phyloP scores from a whole-genome alignment of 2,888 invertebrate genomes.

The Hypercompe scribonia region DNA sequence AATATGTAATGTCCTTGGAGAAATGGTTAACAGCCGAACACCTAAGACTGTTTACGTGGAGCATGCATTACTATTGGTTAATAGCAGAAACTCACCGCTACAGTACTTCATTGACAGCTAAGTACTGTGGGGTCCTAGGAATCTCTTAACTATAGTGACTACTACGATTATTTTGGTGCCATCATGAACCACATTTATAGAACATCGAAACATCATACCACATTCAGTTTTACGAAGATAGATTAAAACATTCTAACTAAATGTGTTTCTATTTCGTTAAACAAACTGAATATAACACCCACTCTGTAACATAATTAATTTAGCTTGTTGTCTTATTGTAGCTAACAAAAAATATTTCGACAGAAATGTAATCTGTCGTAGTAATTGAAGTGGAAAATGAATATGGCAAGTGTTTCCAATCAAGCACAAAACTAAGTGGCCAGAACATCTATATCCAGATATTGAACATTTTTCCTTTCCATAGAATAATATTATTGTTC shows the following conservation, averaged over 20 bases:
- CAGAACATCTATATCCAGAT: constrained; percentile 14
- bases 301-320: not conserved
- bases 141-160: too few species aligned
- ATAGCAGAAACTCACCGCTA: too few species aligned
- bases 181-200: too few species aligned
- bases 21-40: too few species aligned
- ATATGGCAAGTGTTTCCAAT: constrained; percentile 18
- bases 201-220: not conserved
- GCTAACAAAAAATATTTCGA: constrained; percentile 3
- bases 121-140: too few species aligned
- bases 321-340: constrained; percentile 1
- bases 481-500: not conserved
- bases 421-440: constrained; percentile 22
- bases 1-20: too few species aligned
- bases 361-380: not conserved
- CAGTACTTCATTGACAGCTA: too few species aligned
- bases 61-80: too few species aligned
- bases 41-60: too few species aligned
- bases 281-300: not conserved
- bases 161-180: too few species aligned
- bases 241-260: not conserved
- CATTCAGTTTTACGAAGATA: not conserved
- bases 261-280: not conserved
- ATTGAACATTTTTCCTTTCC: constrained; percentile 2
- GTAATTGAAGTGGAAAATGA: constrained; percentile 20